phyloP scores from a whole-genome alignment of 2,113 vertebrate genomes.

The Albula glossodonta region DNA sequence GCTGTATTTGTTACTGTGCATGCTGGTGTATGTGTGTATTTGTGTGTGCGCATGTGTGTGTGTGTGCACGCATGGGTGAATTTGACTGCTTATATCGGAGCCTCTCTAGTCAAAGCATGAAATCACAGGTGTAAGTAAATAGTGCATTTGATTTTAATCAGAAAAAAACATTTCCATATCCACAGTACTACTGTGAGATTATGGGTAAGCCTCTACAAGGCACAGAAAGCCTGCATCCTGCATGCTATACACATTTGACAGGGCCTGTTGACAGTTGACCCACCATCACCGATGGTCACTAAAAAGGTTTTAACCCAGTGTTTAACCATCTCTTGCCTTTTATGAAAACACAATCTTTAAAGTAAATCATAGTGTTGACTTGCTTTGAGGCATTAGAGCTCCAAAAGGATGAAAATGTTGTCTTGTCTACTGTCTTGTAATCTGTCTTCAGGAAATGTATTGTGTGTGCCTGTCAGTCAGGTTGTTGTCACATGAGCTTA shows the following conservation, averaged over 20 bases:
- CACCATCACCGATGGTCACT: not conserved
- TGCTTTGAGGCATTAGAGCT: not conserved
- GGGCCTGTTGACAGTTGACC: not conserved
- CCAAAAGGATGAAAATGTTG: not conserved
- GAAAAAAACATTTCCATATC: not conserved
- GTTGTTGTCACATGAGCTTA: not conserved
- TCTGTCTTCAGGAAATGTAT: not conserved
- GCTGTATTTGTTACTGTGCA: not conserved
- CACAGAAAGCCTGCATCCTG: not conserved
- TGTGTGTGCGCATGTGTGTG: slow-evolving; percentile 10
- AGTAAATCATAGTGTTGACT: not conserved
- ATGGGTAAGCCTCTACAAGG: not conserved
- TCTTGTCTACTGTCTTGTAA: not conserved
- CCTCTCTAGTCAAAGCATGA: not conserved
- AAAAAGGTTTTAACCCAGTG: not conserved
- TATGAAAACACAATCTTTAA: not conserved
- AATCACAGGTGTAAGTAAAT: slow-evolving; percentile 28
- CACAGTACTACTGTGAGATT: not conserved
- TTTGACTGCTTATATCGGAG: slow-evolving; percentile 4
- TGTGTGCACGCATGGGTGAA: not conserved
- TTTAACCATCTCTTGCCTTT: not conserved
- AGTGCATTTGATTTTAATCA: not conserved
- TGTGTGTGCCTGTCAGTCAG: not conserved
- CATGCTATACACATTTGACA: not conserved
- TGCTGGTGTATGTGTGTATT: not conserved